A percentile compares a stretch with the other conserved stretches of the same genome.
These are phyloP conservation scores for Meriones unguiculatus DNA, from an alignment of 2,113 vertebrate genomes.

Conservation along the genomic window DNA sequence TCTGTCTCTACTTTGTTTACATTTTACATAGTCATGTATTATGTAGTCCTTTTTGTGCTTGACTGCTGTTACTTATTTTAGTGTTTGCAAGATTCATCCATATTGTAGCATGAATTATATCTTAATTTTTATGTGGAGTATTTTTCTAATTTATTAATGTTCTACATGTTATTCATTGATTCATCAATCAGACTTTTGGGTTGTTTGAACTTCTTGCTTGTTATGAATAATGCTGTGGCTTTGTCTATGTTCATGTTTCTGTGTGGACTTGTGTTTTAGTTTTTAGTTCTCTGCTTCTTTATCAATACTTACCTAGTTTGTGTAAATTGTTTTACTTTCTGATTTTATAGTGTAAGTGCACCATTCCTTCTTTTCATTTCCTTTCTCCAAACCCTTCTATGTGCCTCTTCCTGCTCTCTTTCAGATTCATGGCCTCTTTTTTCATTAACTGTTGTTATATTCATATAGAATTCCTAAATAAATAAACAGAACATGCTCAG, in stretches of 20 bases:
- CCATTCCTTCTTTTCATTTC: not conserved
- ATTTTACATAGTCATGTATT: constrained; percentile 17
- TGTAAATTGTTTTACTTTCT: not conserved
- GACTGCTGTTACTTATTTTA: constrained; percentile 11
- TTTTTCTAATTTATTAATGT: not conserved
- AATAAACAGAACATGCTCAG: not conserved
- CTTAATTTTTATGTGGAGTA: not conserved
- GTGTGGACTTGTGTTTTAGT: constrained; percentile 9
- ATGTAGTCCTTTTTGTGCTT: not conserved
- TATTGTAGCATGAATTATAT: not conserved
- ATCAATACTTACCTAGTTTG: not conserved
- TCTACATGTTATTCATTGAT: not conserved
- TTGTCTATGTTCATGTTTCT: constrained; percentile 38
- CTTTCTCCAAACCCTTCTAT: not conserved
- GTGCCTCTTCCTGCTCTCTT: not conserved
- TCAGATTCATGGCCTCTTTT: not conserved
- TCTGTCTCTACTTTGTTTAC: not conserved
- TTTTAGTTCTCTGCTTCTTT: constrained; percentile 31
- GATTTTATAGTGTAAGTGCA: not conserved
- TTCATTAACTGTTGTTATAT: not conserved
- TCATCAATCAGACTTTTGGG: not conserved
- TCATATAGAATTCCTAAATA: not conserved
- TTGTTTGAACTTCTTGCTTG: constrained; percentile 22
- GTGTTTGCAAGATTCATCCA: constrained; percentile 14
- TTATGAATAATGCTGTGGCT: constrained; percentile 19